These are phyloP conservation scores for Neopipo cinnamomea DNA, from an alignment of 2,113 vertebrate genomes.

Conservation along the genomic window DNA sequence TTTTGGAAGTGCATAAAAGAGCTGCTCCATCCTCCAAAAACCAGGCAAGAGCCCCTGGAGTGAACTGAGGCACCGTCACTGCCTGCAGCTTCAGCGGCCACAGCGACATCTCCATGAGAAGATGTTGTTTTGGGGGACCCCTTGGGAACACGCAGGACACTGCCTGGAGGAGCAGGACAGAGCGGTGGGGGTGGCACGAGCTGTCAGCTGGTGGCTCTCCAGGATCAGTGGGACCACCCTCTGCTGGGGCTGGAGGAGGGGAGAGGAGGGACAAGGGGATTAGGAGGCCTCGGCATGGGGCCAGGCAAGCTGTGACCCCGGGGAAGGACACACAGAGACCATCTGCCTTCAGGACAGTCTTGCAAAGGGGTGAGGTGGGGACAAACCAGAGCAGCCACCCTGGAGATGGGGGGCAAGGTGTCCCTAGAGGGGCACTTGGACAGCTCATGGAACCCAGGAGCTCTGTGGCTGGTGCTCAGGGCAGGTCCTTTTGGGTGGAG, in stretches of 20 bases:
- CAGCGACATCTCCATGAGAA: not conserved
- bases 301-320: not conserved
- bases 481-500: not conserved
- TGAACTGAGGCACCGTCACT: not conserved
- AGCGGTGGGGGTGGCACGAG: not conserved
- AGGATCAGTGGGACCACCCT: not conserved
- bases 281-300: not conserved
- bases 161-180: not conserved
- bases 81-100: not conserved
- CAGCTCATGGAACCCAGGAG: not conserved
- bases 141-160: not conserved
- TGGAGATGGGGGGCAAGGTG: not conserved
- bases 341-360: not conserved
- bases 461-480: not conserved
- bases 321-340: not conserved
- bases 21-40: not conserved
- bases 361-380: not conserved
- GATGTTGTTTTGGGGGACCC: not conserved
- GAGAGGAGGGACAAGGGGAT: not conserved
- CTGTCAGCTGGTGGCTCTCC: not conserved
- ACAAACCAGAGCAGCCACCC: not conserved
- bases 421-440: not conserved
- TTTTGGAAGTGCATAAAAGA: not conserved
- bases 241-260: fast-evolving
- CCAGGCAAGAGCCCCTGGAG: not conserved